Percentiles rank a stretch among this genome's conserved stretches.
Evolutionary conservation across 2,888 invertebrate species (phyloP).

Genomic region (Notodromas monacha): DNA sequence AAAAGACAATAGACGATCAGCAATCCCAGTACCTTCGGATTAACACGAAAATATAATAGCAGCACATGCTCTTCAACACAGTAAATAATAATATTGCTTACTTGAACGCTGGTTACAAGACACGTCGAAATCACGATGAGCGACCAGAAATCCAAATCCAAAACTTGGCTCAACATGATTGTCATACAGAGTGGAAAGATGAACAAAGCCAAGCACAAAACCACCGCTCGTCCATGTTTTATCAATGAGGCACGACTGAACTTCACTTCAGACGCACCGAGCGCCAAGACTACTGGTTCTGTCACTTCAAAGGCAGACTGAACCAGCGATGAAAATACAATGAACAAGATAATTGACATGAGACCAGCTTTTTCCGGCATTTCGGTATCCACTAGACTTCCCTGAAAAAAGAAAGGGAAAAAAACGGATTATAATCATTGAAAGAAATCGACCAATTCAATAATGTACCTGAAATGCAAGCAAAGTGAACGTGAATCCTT

Average conservation of each 20-base stretch:
- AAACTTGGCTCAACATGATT: slow-evolving; percentile 16
- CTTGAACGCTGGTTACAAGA: slow-evolving; percentile 17
- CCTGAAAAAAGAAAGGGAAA: slow-evolving; percentile 15
- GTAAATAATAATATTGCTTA: too few relatives aligned
- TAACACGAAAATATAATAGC: too few relatives aligned
- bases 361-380: slow-evolving; percentile 20
- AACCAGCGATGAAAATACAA: slow-evolving; percentile 22
- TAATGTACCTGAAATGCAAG: too few relatives aligned
- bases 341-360: slow-evolving; percentile 21
- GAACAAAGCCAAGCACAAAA: slow-evolving; percentile 16
- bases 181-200: slow-evolving; percentile 18
- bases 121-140: slow-evolving; percentile 21
- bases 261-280: slow-evolving; percentile 18
- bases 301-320: slow-evolving; percentile 22
- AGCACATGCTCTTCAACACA: too few relatives aligned
- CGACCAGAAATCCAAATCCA: slow-evolving; percentile 20
- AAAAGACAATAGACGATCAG: slow-evolving; percentile 20
- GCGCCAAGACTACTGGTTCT: slow-evolving; percentile 19
- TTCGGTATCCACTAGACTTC: slow-evolving; percentile 19
- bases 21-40: slow-evolving; percentile 19
- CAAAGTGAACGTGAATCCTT: slow-evolving; percentile 21
- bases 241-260: too few relatives aligned
- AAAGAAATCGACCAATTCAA: too few relatives aligned
- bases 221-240: slow-evolving; percentile 16
- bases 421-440: too few relatives aligned